A percentile compares a stretch with the other conserved stretches of the same genome.
Conservation (phyloP, 2,113 vertebrate species). For the Cavia porcellus region DNA sequence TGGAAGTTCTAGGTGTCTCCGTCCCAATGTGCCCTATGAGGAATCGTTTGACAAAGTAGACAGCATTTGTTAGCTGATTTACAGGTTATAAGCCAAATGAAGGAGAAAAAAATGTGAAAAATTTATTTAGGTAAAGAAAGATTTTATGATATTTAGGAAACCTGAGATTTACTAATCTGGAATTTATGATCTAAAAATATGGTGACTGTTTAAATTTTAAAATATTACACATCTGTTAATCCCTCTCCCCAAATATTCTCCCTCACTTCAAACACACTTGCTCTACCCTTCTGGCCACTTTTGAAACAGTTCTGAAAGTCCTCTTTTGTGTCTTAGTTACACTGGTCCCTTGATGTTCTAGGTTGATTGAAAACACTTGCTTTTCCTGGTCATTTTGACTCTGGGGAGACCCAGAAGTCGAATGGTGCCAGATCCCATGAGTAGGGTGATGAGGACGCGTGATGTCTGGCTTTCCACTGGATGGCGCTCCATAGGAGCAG, state of each 20-base stretch:
- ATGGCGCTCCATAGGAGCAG: background rate
- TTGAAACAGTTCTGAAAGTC: background rate
- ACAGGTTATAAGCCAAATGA: background rate
- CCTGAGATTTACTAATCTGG: background rate
- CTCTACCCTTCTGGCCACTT: background rate
- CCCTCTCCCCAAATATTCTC: background rate
- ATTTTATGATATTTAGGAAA: constrained; percentile 37
- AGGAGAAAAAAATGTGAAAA: constrained; percentile 21
- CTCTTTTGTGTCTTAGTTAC: background rate
- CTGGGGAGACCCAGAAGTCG: background rate
- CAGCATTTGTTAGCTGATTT: background rate
- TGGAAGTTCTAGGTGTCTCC: background rate
- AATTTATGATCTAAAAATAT: constrained; percentile 9
- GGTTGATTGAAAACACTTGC: background rate
- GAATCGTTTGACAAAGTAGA: constrained; percentile 10
- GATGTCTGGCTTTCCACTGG: background rate
- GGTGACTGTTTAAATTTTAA: background rate
- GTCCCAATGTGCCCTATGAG: background rate
- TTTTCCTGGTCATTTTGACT: background rate
- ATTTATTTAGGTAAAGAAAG: background rate
- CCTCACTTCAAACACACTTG: background rate
- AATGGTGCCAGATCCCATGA: background rate
- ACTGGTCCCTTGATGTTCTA: background rate
- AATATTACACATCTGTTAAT: background rate
- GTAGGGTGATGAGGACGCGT: background rate